Evolutionary conservation across 2,888 invertebrate genomes (phyloP).

Genomic region (Sarcophaga carnaria): DNA sequence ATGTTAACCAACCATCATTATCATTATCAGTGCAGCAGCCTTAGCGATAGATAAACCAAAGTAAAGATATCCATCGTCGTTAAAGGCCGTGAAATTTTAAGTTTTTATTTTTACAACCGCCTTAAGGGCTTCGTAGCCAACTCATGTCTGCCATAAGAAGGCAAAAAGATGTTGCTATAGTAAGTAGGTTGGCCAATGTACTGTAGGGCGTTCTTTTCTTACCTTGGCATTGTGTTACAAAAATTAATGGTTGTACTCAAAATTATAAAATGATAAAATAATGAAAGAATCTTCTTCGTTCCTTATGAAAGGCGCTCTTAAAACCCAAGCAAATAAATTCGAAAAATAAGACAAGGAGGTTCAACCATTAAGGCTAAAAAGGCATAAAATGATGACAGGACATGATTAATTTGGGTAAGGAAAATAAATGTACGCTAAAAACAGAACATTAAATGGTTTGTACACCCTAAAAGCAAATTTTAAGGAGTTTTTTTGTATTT

Average conservation of each 20-base stretch:
- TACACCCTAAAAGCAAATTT: too few relatives aligned
- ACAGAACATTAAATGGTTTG: too few relatives aligned
- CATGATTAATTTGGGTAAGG: neutral
- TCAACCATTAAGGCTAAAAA: neutral
- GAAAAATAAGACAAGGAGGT: neutral
- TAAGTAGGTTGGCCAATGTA: neutral
- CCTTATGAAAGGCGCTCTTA: neutral
- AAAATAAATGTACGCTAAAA: neutral
- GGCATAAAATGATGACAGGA: neutral
- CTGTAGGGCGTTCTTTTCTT: neutral
- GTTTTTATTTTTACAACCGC: neutral
- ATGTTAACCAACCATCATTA: neutral
- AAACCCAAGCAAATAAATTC: neutral
- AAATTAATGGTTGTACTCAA: neutral
- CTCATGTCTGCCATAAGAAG: neutral
- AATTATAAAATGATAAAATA: neutral
- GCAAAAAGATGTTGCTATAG: neutral
- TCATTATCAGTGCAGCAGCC: too few relatives aligned
- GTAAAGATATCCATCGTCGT: neutral
- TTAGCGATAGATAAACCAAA: neutral
- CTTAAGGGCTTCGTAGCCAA: neutral
- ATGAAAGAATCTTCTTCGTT: too few relatives aligned
- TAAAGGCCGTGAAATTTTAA: neutral
- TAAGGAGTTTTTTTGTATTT: too few relatives aligned
- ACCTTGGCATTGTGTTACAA: neutral